phyloP scores from a whole-genome alignment of 92 coral and sea anemone genomes.

The Palythoa heliodiscus region DNA sequence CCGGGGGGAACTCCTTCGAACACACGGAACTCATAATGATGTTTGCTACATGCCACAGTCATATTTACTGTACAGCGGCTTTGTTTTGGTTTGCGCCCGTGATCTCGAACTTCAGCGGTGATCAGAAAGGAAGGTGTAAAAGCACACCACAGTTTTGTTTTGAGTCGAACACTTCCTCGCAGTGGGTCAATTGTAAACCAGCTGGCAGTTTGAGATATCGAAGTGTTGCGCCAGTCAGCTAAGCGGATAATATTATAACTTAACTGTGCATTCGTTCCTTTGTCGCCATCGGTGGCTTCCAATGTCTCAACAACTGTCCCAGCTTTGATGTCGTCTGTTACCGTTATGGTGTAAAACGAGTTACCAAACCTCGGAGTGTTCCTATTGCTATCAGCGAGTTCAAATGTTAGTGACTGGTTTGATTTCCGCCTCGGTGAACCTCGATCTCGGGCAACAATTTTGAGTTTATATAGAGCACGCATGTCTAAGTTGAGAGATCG shows the following conservation, averaged over 20 bases:
- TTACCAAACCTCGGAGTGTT: conserved; percentile 77
- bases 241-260: conserved; percentile 63
- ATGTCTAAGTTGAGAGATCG: conserved; percentile 70
- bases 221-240: conserved; percentile 45
- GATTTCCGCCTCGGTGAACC: conserved; percentile 64
- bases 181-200: conserved; percentile 71
- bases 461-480: conserved; percentile 63
- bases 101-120: conserved; percentile 75
- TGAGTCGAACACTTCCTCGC: conserved; percentile 68
- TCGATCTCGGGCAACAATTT: conserved; percentile 80
- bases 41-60: conserved; percentile 65
- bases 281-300: conserved; percentile 77
- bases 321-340: conserved; percentile 69
- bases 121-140: conserved; percentile 72
- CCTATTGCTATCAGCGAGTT: conserved; percentile 84
- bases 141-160: conserved; percentile 71
- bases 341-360: conserved; percentile 39
- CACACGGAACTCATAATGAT: conserved; percentile 65
- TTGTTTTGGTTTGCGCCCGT: conserved; percentile 66
- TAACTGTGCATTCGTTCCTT: conserved; percentile 64
- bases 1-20: conserved; percentile 70
- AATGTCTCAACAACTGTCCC: conserved; percentile 55
- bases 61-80: conserved; percentile 71
- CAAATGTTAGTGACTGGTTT: conserved; percentile 45
- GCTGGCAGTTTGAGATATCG: conserved; percentile 41